These are phyloP conservation scores for Antheraea pernyi DNA, from an alignment of 1,140 invertebrate species.

Conservation along the genomic window DNA sequence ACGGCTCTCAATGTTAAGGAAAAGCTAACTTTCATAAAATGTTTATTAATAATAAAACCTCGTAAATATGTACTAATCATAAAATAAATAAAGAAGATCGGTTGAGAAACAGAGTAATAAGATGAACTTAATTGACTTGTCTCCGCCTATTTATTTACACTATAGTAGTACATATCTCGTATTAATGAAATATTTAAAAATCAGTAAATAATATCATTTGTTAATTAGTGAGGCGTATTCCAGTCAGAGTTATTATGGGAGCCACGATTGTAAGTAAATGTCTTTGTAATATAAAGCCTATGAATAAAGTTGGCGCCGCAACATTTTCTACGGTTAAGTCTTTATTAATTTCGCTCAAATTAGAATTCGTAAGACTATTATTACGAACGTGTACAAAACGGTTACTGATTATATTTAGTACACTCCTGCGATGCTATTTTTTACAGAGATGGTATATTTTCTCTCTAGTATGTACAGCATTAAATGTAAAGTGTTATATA, in stretches of 20 bases:
- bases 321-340: not conserved
- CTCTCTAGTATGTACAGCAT: too few species aligned
- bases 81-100: not conserved
- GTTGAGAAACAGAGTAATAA: not conserved
- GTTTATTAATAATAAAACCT: too few species aligned
- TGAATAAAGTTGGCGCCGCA: not conserved
- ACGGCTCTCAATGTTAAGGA: too few species aligned
- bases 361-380: not conserved
- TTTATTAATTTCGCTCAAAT: not conserved
- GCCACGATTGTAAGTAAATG: conserved; percentile 1
- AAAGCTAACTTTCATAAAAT: too few species aligned
- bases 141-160: not conserved
- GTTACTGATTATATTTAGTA: too few species aligned
- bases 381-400: too few species aligned
- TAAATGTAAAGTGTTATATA: too few species aligned
- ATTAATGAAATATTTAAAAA: not conserved
- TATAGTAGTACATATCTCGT: not conserved
- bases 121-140: too few species aligned
- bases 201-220: not conserved
- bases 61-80: too few species aligned
- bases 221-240: not conserved
- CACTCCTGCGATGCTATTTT: too few species aligned
- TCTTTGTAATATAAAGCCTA: not conserved
- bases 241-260: not conserved
- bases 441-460: too few species aligned